Evolutionary conservation across 2,888 invertebrate genomes (phyloP).

Genomic region (Alsophila aescularia): DNA sequence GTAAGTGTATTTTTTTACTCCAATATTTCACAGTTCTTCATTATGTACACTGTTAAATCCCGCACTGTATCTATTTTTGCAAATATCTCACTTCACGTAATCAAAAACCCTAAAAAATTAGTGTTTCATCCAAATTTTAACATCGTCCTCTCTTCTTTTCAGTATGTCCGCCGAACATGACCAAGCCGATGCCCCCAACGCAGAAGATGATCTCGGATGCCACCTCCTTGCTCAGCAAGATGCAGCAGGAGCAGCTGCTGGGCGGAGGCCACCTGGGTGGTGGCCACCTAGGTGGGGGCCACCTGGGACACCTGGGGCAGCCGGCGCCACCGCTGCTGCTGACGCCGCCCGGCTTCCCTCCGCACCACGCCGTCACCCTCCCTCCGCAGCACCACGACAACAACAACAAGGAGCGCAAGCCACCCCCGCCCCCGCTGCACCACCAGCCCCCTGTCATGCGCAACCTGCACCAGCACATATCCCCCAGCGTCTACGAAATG

Average conservation of each 20-base stretch:
- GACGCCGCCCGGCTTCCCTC: slow-evolving; percentile 91
- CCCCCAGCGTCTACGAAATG: slow-evolving; percentile 99
- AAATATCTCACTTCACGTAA: neutral
- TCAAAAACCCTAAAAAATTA: neutral
- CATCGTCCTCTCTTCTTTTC: slow-evolving; percentile 50
- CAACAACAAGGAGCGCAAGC: slow-evolving; percentile 84
- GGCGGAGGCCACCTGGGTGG: slow-evolving; percentile 86
- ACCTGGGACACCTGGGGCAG: slow-evolving; percentile 80
- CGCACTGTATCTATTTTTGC: neutral
- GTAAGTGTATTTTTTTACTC: slow-evolving; percentile 83
- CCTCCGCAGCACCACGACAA: slow-evolving; percentile 86
- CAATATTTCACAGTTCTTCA: neutral
- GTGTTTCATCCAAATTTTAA: neutral
- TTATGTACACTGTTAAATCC: slow-evolving; percentile 4
- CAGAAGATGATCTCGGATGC: slow-evolving; percentile 91
- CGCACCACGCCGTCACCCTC: slow-evolving; percentile 88
- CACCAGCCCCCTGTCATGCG: slow-evolving; percentile 88
- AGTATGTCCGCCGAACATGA: slow-evolving; percentile 86
- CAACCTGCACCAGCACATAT: slow-evolving; percentile 92
- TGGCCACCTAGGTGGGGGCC: slow-evolving; percentile 60
- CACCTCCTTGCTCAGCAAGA: slow-evolving; percentile 86
- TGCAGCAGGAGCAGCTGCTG: slow-evolving; percentile 88
- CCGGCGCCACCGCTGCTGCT: slow-evolving; percentile 87
- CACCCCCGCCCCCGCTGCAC: slow-evolving; percentile 84
- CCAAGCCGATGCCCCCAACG: slow-evolving; percentile 91